Evolutionary conservation across 2,888 invertebrate genomes (phyloP).

Genomic region (Amphipyra tragopoginis): DNA sequence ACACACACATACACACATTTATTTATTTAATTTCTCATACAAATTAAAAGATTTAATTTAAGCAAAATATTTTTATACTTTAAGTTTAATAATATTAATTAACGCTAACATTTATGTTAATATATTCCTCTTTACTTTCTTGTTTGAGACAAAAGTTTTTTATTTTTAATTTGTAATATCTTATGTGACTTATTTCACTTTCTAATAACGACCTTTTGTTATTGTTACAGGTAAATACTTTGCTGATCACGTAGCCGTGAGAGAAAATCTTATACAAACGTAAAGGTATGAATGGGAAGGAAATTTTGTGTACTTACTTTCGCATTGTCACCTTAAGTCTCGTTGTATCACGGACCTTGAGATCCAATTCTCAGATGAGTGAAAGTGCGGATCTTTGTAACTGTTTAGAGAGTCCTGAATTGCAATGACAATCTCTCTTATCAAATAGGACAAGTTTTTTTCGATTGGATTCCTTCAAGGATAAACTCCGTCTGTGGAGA

Average conservation of each 20-base stretch:
- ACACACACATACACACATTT: not conserved
- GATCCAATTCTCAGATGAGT: constrained; percentile 21
- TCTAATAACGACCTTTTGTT: constrained; percentile 53
- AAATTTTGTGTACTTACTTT: constrained; percentile 39
- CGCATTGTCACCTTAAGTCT: constrained; percentile 39
- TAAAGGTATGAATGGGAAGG: constrained; percentile 43
- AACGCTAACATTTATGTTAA: constrained; percentile 5
- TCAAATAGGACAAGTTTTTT: too few species aligned
- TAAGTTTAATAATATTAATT: not conserved
- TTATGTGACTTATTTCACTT: constrained; percentile 44
- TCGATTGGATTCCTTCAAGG: too few species aligned
- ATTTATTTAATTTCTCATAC: not conserved
- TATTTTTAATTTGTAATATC: constrained; percentile 29
- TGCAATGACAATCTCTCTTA: too few species aligned
- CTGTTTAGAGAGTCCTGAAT: too few species aligned
- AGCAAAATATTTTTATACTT: too few species aligned
- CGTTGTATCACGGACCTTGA: constrained; percentile 13
- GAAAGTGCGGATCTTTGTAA: constrained; percentile 26
- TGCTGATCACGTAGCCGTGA: constrained; percentile 38
- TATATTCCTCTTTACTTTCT: constrained; percentile 40
- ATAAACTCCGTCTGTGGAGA: too few species aligned
- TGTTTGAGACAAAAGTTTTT: constrained; percentile 48
- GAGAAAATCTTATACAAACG: constrained; percentile 31
- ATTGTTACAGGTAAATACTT: constrained; percentile 64
- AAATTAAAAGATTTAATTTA: not conserved